Evolutionary conservation across 2,797 vertebrate species (phyloP).

Genomic region (Scolopax bukidnonensis): DNA sequence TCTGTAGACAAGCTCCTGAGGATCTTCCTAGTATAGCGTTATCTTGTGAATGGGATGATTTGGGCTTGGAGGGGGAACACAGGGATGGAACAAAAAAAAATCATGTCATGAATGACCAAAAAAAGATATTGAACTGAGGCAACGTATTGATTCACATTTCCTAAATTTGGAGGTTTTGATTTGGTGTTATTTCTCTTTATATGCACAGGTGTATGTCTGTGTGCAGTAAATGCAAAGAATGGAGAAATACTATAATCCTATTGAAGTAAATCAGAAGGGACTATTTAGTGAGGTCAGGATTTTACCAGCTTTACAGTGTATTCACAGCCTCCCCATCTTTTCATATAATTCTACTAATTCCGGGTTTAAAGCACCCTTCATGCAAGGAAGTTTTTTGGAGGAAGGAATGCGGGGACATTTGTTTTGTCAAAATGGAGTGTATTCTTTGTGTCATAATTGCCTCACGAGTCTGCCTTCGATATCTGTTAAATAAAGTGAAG

Average conservation of each 20-base stretch:
- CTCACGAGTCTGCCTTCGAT: background rate
- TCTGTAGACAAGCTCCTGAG: background rate
- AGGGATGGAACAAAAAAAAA: background rate
- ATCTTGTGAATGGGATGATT: background rate
- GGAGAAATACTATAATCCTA: background rate
- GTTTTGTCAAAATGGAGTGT: background rate
- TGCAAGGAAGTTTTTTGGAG: background rate
- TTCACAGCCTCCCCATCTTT: background rate
- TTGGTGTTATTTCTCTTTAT: background rate
- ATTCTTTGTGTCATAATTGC: background rate
- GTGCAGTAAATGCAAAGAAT: background rate
- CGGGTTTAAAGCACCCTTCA: background rate
- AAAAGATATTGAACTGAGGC: background rate
- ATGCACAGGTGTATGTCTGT: background rate
- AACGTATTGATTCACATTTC: background rate
- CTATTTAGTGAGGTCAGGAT: background rate
- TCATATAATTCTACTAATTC: background rate
- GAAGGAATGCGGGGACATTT: accelerated
- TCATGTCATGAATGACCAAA: background rate
- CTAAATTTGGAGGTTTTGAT: background rate
- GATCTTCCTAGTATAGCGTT: background rate
- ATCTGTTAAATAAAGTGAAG: background rate
- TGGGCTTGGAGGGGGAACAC: accelerated
- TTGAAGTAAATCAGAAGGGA: background rate
- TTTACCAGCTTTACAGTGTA: background rate